Evolutionary conservation across 2,888 invertebrate species (phyloP).

Genomic region (Crepidodera aurea): DNA sequence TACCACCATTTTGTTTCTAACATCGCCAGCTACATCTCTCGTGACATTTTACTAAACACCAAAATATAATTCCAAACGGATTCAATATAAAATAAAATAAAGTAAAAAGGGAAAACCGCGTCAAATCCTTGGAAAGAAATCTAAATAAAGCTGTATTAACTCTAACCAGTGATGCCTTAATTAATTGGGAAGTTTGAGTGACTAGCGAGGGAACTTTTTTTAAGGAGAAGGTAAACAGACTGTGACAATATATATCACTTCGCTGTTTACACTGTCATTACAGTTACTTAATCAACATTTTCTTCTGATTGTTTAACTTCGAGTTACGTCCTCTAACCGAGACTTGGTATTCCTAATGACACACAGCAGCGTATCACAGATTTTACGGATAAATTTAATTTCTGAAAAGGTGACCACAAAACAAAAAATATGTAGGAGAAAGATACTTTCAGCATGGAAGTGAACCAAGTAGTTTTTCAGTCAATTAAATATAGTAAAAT

Average conservation of each 20-base stretch:
- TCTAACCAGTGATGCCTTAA: neutral
- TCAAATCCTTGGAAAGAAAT: neutral
- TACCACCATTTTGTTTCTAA: no score
- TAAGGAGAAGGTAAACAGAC: slow-evolving; percentile 2
- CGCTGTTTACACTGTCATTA: slow-evolving; percentile 4
- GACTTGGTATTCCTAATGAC: neutral
- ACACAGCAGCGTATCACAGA: neutral
- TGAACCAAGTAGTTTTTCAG: no score
- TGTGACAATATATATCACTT: slow-evolving; percentile 11
- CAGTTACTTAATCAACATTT: slow-evolving; percentile 14
- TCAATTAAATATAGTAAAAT: no score
- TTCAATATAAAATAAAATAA: no score
- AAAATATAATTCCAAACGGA: no score
- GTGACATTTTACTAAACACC: no score
- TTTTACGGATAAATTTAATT: no score
- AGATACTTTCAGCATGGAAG: no score
- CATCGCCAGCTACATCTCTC: no score
- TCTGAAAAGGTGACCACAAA: no score
- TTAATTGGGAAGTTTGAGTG: neutral
- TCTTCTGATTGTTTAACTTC: slow-evolving; percentile 10
- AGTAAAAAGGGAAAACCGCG: no score
- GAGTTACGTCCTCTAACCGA: neutral
- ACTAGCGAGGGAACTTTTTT: neutral
- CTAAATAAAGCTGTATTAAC: neutral
- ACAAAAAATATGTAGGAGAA: no score